A percentile compares a stretch with the other conserved stretches of the same genome.
Conservation (phyloP, 2,888 invertebrate species). For the Diaphora mendica region DNA sequence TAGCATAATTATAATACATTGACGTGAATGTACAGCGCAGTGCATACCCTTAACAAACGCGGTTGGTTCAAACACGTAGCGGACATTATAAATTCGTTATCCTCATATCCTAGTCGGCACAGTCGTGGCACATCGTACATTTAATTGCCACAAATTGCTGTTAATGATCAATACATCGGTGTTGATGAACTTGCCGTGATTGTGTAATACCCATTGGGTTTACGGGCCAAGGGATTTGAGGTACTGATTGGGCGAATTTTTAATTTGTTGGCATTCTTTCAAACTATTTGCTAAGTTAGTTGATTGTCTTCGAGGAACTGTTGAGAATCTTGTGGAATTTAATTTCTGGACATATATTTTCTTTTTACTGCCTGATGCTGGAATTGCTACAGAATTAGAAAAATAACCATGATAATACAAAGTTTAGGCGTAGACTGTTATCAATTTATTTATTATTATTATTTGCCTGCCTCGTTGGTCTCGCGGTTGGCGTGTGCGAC, state of each 20-base stretch:
- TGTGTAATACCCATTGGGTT: conserved; percentile 37
- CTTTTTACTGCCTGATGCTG: no score
- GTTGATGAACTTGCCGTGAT: conserved; percentile 54
- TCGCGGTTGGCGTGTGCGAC: no score
- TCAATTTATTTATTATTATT: no score
- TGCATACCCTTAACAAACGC: conserved; percentile 65
- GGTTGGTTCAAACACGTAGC: conserved; percentile 67
- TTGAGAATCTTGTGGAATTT: background rate
- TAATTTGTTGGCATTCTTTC: conserved; percentile 11
- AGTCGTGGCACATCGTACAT: conserved; percentile 62
- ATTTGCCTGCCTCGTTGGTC: no score
- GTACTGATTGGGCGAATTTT: conserved; percentile 43
- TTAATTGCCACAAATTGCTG: conserved; percentile 78
- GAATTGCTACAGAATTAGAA: no score
- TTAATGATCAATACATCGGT: conserved; percentile 57
- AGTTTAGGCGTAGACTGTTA: no score
- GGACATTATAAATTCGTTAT: conserved; percentile 80
- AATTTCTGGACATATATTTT: background rate
- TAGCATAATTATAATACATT: background rate
- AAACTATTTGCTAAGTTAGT: background rate
- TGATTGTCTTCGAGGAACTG: background rate
- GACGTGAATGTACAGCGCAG: background rate
- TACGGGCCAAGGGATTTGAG: conserved; percentile 22
- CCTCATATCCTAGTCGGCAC: conserved; percentile 55
- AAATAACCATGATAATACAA: no score